A percentile compares a stretch with the other conserved stretches of the same genome.
These are phyloP conservation scores for Callyntrura guangdongensis DNA, from an alignment of 2,888 invertebrate species.

Conservation along the genomic window DNA sequence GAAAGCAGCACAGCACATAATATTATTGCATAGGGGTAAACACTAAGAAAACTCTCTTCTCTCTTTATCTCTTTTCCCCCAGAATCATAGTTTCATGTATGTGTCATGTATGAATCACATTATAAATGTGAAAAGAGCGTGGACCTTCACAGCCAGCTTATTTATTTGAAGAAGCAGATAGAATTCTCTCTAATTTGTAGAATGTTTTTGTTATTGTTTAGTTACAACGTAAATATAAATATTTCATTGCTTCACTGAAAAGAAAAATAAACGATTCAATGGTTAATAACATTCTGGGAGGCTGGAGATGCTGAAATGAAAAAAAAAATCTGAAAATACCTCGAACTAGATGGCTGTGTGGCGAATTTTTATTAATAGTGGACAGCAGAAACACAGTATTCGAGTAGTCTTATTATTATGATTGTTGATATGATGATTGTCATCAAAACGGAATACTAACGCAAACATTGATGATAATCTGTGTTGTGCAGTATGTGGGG, in stretches of 20 bases:
- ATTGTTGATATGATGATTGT: too few species aligned
- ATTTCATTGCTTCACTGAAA: not conserved
- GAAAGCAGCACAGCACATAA: conserved; percentile 40
- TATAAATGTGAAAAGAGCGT: conserved; percentile 11
- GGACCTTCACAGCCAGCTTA: not conserved
- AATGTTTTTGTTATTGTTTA: not conserved
- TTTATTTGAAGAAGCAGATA: not conserved
- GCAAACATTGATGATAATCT: conserved; percentile 8
- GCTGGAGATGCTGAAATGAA: conserved; percentile 5
- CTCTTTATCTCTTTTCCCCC: not conserved
- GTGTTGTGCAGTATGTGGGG: not conserved
- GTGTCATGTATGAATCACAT: too few species aligned
- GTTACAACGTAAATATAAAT: not conserved
- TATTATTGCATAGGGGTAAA: conserved; percentile 37
- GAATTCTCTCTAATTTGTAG: not conserved
- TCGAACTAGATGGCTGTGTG: not conserved
- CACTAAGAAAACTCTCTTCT: conserved; percentile 12
- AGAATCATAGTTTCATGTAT: not conserved
- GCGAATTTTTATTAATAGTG: not conserved
- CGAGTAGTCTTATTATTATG: conserved; percentile 7
- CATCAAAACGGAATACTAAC: not conserved
- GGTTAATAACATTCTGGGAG: not conserved
- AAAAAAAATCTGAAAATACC: not conserved
- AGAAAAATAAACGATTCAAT: not conserved
- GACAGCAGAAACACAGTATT: not conserved